phyloP scores from a whole-genome alignment of 2,888 invertebrate species.

The Xestia c-nigrum region DNA sequence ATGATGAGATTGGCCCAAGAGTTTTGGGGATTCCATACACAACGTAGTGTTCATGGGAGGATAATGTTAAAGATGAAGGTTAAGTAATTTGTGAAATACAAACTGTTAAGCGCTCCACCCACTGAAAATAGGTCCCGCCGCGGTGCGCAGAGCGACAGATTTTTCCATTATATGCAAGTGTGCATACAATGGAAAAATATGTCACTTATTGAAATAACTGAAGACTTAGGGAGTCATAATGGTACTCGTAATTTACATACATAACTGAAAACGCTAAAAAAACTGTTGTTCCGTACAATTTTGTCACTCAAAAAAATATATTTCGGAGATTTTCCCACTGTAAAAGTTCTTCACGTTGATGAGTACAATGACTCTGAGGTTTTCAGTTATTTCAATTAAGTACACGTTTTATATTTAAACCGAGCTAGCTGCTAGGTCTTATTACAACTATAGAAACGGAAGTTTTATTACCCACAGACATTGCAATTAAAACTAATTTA shows the following conservation, averaged over 20 bases:
- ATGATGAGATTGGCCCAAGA: not conserved
- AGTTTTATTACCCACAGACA: slow-evolving; percentile 42
- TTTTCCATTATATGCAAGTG: too few species aligned
- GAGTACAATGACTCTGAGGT: not conserved
- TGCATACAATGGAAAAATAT: too few species aligned
- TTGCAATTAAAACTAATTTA: slow-evolving; percentile 53
- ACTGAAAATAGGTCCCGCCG: too few species aligned
- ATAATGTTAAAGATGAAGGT: not conserved
- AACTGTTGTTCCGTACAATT: not conserved
- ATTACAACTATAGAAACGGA: slow-evolving; percentile 37
- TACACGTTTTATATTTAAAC: not conserved
- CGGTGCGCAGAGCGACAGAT: too few species aligned
- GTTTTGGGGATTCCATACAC: not conserved
- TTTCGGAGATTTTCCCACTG: not conserved
- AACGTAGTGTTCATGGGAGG: not conserved
- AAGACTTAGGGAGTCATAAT: not conserved
- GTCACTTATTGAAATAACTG: not conserved
- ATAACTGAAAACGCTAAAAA: not conserved
- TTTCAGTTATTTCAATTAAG: slow-evolving; percentile 1
- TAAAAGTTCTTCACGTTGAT: not conserved
- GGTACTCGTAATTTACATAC: not conserved
- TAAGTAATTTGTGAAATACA: not conserved
- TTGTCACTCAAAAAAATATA: not conserved
- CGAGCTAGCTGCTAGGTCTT: slow-evolving; percentile 13
- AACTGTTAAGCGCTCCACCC: too few species aligned